phyloP scores from a whole-genome alignment of 2,113 vertebrate genomes.

The Zosterops japonicus region DNA sequence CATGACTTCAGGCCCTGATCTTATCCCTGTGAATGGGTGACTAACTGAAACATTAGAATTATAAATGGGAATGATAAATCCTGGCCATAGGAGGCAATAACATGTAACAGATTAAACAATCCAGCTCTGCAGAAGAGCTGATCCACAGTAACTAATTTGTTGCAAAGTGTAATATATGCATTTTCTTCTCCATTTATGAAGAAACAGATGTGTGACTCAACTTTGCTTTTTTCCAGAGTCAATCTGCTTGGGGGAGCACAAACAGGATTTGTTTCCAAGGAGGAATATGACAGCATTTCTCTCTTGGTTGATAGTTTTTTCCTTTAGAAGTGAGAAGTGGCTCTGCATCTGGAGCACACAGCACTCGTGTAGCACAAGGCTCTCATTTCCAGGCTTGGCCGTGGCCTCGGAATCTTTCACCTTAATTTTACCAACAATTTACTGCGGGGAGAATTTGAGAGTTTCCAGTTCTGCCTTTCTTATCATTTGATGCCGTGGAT shows the following conservation, averaged over 20 bases:
- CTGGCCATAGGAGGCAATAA: slow-evolving; percentile 56
- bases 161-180: neutral
- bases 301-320: neutral
- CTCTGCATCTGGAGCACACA: neutral
- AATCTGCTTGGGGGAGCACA: slow-evolving; percentile 22
- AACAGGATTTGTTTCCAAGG: slow-evolving; percentile 24
- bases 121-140: slow-evolving; percentile 28
- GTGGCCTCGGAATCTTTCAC: neutral
- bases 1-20: slow-evolving; percentile 50
- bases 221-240: slow-evolving; percentile 39
- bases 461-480: neutral
- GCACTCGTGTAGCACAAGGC: neutral
- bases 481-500: neutral
- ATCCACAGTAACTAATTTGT: slow-evolving; percentile 27
- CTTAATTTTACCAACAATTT: neutral
- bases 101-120: slow-evolving; percentile 21
- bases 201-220: slow-evolving; percentile 49
- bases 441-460: neutral
- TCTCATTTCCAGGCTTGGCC: neutral
- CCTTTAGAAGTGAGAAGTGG: neutral
- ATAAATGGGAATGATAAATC: slow-evolving; percentile 60
- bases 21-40: slow-evolving; percentile 55
- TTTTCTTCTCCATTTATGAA: slow-evolving; percentile 43
- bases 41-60: slow-evolving; percentile 64
- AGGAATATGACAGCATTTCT: neutral